Evolutionary conservation across 2,888 invertebrate species (phyloP).

Genomic region (Aporophyla nigra): DNA sequence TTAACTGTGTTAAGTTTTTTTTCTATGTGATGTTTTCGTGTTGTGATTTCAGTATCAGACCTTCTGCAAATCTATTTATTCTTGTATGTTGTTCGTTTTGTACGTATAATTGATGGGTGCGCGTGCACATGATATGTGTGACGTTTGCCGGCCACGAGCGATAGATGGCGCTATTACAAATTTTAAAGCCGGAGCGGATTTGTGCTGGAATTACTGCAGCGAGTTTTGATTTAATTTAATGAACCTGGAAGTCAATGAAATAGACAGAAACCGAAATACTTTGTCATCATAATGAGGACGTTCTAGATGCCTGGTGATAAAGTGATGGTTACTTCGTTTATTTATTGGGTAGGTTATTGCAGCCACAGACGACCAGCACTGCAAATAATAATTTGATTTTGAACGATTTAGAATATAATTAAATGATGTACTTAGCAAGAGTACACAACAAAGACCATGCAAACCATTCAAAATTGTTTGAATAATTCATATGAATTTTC

Average conservation of each 20-base stretch:
- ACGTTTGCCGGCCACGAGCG: slow-evolving; percentile 46
- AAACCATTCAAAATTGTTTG: not conserved
- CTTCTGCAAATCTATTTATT: slow-evolving; percentile 39
- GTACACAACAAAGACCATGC: not conserved
- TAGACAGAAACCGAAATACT: slow-evolving; percentile 29
- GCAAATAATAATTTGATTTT: not conserved
- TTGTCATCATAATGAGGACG: slow-evolving; percentile 33
- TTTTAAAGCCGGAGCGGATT: slow-evolving; percentile 44
- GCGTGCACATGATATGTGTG: slow-evolving; percentile 69
- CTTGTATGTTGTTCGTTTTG: slow-evolving; percentile 55
- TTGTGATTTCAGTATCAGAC: not conserved
- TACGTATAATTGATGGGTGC: slow-evolving; percentile 69
- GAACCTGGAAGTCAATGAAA: slow-evolving; percentile 57
- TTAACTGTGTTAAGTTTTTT: not conserved
- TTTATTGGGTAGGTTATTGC: not conserved
- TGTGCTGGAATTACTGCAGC: slow-evolving; percentile 39
- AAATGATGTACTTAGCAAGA: not conserved
- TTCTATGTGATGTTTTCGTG: not conserved
- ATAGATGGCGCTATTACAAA: slow-evolving; percentile 64
- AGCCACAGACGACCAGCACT: not conserved
- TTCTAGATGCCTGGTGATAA: slow-evolving; percentile 15
- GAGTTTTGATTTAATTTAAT: slow-evolving; percentile 58
- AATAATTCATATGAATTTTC: not conserved
- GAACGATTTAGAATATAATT: not conserved
- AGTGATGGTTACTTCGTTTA: not conserved